phyloP scores from a whole-genome alignment of 1,140 invertebrate species.

The Drosophila ambigua region DNA sequence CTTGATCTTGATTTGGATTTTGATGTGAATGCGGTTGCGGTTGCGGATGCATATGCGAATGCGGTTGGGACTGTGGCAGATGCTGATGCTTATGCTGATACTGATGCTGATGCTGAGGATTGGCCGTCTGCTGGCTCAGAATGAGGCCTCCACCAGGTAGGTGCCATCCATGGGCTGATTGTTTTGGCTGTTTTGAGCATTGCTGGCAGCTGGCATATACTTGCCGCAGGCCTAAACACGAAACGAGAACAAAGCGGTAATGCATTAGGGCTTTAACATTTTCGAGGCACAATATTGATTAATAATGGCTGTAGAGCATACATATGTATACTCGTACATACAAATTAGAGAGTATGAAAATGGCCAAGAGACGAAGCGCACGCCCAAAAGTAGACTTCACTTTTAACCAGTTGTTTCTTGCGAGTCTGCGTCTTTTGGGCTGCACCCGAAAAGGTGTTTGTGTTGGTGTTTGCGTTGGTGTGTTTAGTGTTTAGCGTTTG shows the following conservation, averaged over 20 bases:
- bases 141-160: conserved; percentile 92
- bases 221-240: conserved; percentile 88
- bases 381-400: no score
- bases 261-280: conserved; percentile 35
- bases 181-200: conserved; percentile 90
- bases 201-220: conserved; percentile 91
- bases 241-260: conserved; percentile 31
- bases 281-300: conserved; percentile 12
- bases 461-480: conserved; percentile 22
- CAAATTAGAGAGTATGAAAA: no score
- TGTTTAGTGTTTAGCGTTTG: conserved; percentile 5
- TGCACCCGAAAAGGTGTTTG: no score
- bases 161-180: conserved; percentile 91
- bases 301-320: conserved; percentile 8
- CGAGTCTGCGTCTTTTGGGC: no score
- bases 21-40: conserved; percentile 19
- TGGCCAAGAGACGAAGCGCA: no score
- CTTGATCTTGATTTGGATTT: conserved; percentile 35
- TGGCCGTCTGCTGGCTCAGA: conserved; percentile 80
- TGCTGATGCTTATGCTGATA: conserved; percentile 1
- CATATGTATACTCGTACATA: no score
- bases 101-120: conserved; percentile 1
- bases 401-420: no score
- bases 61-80: conserved; percentile 2
- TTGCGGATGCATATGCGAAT: conserved; percentile 6